Base-by-base conservation (phyloP, 2,797 vertebrate genomes). In the Cynopterus sphinx region DNA sequence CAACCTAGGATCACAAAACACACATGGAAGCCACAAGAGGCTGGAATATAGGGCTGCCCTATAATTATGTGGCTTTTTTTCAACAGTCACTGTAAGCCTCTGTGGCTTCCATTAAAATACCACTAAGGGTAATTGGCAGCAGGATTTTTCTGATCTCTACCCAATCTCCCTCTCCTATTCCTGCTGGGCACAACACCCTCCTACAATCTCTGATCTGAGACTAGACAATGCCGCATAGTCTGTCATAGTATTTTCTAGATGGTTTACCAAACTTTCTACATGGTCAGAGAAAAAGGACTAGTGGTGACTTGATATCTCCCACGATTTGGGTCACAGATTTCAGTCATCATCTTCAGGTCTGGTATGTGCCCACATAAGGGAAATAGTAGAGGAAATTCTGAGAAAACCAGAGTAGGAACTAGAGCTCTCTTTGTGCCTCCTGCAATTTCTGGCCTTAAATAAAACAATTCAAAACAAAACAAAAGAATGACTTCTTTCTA, bases 71-170 rank as follows among this genome's bases (percentile, higher is more conserved):
- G 95, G 89, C 71, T 96, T 90, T 63, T 84, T 75, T 67, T 28
- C 87, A 63, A 59, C 39, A 90, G 41, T 90, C 79, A 63, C 61
- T 46, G 0, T 92, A 83, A 91, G 92, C 67, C 49, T 91, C 84
- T 95, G 78, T 67, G 93, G 92, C 95, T 96, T 95, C 57, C 93
- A 63, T 33, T 79, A 84, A 46, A 94, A 86, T 71, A 86, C 93
- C 86, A 77, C 57, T 12, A 83, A 71, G 65, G 92, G 70, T 67
- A 83, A 74, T 16, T 83, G 78, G 82, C n/a, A 31, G 39, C 1
- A 0, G 33, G 33, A 71, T 68, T 43, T 68, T 91, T 94, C 92
- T 96, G 74, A 55, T 41, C 55, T 46, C 16, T 0, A 49, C 68
- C 22, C n/a, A 28, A 17, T 73, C 67, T 73, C 61, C 67, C 26